phyloP scores from a whole-genome alignment of 1,140 invertebrate genomes.

The Drosophila littoralis region DNA sequence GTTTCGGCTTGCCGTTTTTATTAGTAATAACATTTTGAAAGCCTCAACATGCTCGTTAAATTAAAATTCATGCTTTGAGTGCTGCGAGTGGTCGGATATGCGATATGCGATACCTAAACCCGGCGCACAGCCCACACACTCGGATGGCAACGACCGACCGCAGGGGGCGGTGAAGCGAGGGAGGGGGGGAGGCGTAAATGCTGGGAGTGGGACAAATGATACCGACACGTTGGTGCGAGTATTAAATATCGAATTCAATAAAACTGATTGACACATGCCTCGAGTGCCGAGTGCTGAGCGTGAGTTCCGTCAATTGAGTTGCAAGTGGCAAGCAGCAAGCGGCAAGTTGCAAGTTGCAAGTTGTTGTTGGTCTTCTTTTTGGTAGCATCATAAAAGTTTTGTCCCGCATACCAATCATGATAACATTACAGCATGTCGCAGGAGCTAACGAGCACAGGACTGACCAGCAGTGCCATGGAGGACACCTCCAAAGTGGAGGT shows the following conservation, averaged over 20 bases:
- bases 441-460: slow-evolving; percentile 28
- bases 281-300: not conserved
- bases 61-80: slow-evolving; percentile 66
- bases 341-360: slow-evolving; percentile 3
- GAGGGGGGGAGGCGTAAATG: not conserved
- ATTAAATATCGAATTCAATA: slow-evolving; percentile 82
- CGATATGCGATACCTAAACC: slow-evolving; percentile 39
- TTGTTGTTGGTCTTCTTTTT: slow-evolving; percentile 29
- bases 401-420: slow-evolving; percentile 1
- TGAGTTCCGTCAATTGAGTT: not conserved
- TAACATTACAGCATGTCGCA: slow-evolving; percentile 69
- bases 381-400: slow-evolving; percentile 62
- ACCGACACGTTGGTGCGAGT: slow-evolving; percentile 31
- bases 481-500: slow-evolving; percentile 77
- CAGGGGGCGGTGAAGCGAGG: not conserved
- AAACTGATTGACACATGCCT: slow-evolving; percentile 75
- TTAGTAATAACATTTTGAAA: slow-evolving; percentile 80
- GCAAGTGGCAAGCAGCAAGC: slow-evolving; percentile 7
- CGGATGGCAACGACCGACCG: too few species aligned
- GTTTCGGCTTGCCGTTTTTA: slow-evolving; percentile 56
- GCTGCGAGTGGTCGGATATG: slow-evolving; percentile 34
- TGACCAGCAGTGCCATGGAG: slow-evolving; percentile 25
- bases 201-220: slow-evolving; percentile 18
- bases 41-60: slow-evolving; percentile 68
- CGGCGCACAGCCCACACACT: slow-evolving; percentile 19